Conservation (phyloP, 2,797 vertebrate species). For the Chiroxiphia lanceolata region DNA sequence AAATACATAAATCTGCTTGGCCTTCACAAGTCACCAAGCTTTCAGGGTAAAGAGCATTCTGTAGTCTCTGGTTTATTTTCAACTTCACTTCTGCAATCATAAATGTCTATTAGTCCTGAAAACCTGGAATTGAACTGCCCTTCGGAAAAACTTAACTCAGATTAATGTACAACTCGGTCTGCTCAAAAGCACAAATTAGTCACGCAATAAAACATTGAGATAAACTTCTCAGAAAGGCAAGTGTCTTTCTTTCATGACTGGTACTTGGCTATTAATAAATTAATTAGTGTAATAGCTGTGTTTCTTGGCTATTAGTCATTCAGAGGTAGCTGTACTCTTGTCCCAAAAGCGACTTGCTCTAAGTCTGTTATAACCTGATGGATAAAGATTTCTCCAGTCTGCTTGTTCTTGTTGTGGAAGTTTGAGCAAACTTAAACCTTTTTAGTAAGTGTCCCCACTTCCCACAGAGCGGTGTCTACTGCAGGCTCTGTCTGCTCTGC, state of each 20-base stretch:
- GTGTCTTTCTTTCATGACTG: background rate
- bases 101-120: conserved; percentile 24
- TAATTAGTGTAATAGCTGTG: background rate
- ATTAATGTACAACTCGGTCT: background rate
- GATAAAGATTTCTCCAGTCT: background rate
- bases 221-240: background rate
- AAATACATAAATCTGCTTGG: conserved; percentile 34
- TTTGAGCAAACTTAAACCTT: background rate
- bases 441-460: background rate
- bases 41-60: background rate
- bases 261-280: background rate
- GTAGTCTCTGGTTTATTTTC: conserved; percentile 28
- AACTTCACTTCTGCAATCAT: conserved; percentile 32
- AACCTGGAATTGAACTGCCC: background rate
- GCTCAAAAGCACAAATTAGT: background rate
- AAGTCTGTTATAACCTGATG: background rate
- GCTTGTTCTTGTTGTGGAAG: background rate
- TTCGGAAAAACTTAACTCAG: background rate
- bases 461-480: background rate
- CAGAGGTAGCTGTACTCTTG: background rate
- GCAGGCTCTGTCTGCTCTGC: background rate
- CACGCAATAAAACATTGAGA: background rate
- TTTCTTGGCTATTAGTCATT: background rate
- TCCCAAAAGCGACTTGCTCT: background rate
- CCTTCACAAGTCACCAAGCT: conserved; percentile 8